phyloP scores from a whole-genome alignment of 2,797 vertebrate genomes.

The Columba guinea region DNA sequence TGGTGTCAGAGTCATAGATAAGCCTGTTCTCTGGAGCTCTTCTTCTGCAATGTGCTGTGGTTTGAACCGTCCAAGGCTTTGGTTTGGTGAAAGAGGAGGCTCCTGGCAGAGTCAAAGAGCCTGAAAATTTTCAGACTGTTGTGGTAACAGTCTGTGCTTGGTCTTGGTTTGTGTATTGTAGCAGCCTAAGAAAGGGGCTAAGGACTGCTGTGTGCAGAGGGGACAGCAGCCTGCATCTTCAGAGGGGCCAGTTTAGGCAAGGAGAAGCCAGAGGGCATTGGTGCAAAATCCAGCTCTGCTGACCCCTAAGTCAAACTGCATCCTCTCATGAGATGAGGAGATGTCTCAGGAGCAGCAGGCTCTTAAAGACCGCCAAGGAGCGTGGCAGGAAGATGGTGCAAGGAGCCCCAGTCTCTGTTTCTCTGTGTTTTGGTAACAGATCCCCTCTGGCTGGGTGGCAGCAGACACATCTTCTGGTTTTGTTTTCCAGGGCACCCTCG shows the following conservation, averaged over 20 bases:
- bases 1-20: background rate
- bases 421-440: background rate
- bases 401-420: background rate
- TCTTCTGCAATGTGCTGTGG: background rate
- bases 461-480: background rate
- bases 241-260: background rate
- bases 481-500: conserved; percentile 86
- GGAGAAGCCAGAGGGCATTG: background rate
- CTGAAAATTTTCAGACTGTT: background rate
- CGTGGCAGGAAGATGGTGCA: background rate
- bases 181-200: background rate
- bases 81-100: background rate
- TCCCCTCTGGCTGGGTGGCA: background rate
- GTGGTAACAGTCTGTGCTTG: fast-evolving
- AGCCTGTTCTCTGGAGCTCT: background rate
- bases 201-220: background rate
- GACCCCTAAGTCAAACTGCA: background rate
- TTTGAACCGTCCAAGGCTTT: background rate
- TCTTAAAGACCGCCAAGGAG: background rate
- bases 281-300: background rate
- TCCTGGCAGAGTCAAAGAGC: background rate
- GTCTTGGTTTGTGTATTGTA: background rate
- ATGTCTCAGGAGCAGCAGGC: background rate
- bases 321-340: background rate
- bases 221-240: background rate